Percentiles rank a stretch among this genome's conserved stretches.
Evolutionary conservation across 2,113 vertebrate genomes (phyloP).

Genomic region (Ctenodactylus gundi): DNA sequence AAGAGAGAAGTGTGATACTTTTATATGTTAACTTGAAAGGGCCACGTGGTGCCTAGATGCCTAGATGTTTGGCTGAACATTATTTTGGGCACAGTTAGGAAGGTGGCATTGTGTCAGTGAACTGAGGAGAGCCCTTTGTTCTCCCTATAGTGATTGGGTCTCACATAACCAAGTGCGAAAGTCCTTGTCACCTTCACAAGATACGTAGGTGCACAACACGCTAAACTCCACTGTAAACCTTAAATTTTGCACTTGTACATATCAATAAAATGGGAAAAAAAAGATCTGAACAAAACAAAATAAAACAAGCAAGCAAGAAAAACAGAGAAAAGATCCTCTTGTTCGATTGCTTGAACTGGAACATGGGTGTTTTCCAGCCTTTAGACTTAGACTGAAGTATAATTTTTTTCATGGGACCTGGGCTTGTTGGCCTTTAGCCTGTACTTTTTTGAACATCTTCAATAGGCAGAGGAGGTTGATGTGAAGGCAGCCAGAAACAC

Average conservation of each 20-base stretch:
- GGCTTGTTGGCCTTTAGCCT: background rate
- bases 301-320: too few relatives aligned
- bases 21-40: background rate
- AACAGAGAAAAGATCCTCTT: background rate
- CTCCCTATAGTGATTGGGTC: background rate
- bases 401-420: background rate
- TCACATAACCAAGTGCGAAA: background rate
- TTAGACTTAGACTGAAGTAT: background rate
- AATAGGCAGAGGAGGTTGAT: too few relatives aligned
- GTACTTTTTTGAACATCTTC: background rate
- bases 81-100: background rate
- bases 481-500: too few relatives aligned
- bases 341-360: background rate
- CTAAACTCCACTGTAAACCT: too few relatives aligned
- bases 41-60: background rate
- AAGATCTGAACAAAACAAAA: background rate
- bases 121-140: background rate
- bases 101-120: background rate
- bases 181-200: too few relatives aligned
- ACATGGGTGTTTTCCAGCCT: background rate
- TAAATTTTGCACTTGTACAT: too few relatives aligned
- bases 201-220: too few relatives aligned
- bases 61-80: background rate
- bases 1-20: background rate
- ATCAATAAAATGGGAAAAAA: too few relatives aligned